Evolutionary conservation across 64 coral and sea anemone species (phyloP), one percentile per base, ranked within the genome.

Genomic region (Astreopora myriophthalma): DNA sequence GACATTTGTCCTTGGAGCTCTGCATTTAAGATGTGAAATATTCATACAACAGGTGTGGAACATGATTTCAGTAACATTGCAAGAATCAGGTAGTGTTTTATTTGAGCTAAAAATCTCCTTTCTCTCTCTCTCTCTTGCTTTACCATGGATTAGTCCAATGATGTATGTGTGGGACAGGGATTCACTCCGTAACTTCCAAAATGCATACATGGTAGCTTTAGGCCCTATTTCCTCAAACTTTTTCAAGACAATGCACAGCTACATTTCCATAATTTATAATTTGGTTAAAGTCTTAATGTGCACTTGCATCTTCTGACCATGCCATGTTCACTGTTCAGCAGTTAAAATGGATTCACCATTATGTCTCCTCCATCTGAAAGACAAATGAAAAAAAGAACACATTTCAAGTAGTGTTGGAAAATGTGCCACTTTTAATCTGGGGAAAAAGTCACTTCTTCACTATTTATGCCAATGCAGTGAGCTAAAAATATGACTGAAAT

Each of bases 281-380:
- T 46, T 46, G 4, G 42, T 11, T 46, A 6, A 46, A 6, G 42
- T 46, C 11, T 46, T 46, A 6, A 46, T 46, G 42, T 46, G 11
- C 42, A 46, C 11, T 46, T 46, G 42, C 42, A 46, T 46, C 42
- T 6, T 46, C 42, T 6, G 11, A 46, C 11, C 42, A 46, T 6
- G 4, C 11, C 4, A 46, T 11, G 11, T 46, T 46, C 42, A 6
- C 42, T 4, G 42, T 6, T 11, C 42, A 46, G n/a, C n/a, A n/a
- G n/a, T n/a, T n/a, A n/a, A n/a, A n/a, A n/a, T n/a, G n/a, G n/a
- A n/a, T n/a, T n/a, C 8, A 37, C 38, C 70, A 35, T 40, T 33
- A 36, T 17, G 72, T 44, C 72, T 75, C 75, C 48, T 78, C 75
- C 75, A 78, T 78, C 75, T 78, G 75, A 49, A 78, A 77, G 23